phyloP scores from a whole-genome alignment of 2,113 vertebrate genomes.

The Gymnorhina tibicen region DNA sequence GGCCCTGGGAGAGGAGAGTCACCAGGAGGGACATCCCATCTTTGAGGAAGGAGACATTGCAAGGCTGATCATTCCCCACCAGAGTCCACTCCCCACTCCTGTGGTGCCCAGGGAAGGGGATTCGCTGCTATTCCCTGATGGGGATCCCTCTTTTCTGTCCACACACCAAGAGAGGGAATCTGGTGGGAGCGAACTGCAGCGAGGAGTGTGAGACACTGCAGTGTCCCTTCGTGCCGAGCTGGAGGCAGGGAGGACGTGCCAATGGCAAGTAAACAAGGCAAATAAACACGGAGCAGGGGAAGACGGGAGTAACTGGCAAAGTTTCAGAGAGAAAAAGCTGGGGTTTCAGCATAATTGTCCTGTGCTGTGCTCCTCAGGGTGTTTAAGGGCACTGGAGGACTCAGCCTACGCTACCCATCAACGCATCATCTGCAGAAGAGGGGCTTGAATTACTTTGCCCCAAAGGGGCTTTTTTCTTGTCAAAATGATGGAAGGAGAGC shows the following conservation, averaged over 20 bases:
- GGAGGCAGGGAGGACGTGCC: background rate
- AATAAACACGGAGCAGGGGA: background rate
- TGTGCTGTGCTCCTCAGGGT: background rate
- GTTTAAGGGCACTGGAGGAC: background rate
- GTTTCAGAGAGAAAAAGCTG: background rate
- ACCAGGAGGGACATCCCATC: background rate
- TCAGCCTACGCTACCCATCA: background rate
- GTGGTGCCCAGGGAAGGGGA: background rate
- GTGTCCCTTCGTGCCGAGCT: background rate
- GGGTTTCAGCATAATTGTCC: background rate
- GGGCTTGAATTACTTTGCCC: background rate
- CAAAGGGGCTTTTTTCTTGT: background rate
- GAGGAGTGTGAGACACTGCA: background rate
- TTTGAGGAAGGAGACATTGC: background rate
- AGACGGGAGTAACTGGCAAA: background rate
- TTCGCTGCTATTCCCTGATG: background rate
- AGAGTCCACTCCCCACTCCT: background rate
- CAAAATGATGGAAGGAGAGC: background rate
- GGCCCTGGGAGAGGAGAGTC: background rate
- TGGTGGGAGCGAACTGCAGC: background rate
- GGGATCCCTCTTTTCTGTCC: background rate
- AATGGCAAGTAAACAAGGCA: background rate
- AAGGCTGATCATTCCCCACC: background rate
- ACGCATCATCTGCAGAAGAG: background rate
- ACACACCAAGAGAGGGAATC: accelerated